phyloP scores from a whole-genome alignment of 1,140 invertebrate species.

The Anastrepha obliqua region DNA sequence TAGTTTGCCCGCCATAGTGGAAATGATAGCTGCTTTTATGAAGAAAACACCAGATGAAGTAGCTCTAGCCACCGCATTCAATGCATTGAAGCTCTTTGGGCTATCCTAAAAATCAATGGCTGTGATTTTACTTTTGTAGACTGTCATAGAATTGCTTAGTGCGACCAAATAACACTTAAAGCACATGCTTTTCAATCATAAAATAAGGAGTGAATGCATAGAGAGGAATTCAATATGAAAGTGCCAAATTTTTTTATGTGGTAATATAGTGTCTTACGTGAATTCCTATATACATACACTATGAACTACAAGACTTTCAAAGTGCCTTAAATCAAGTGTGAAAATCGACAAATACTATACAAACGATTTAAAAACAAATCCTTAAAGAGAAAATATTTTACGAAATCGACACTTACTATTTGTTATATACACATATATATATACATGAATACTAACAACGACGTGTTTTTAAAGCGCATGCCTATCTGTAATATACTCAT shows the following conservation, averaged over 20 bases:
- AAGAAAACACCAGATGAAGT: conserved; percentile 91
- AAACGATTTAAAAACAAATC: conserved; percentile 19
- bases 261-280: conserved; percentile 4
- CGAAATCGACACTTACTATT: conserved; percentile 17
- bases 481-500: conserved; percentile 30
- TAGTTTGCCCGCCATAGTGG: conserved; percentile 92
- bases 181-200: background rate
- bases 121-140: conserved; percentile 46
- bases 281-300: background rate
- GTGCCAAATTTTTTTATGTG: conserved; percentile 44
- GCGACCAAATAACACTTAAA: background rate
- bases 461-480: conserved; percentile 44
- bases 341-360: background rate
- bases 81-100: conserved; percentile 94
- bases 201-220: background rate
- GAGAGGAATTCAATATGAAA: conserved; percentile 3
- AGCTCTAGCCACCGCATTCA: conserved; percentile 93
- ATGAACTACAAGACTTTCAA: conserved; percentile 34
- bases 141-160: conserved; percentile 10
- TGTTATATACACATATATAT: background rate
- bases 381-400: conserved; percentile 10
- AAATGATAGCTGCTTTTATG: conserved; percentile 95
- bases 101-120: conserved; percentile 79
- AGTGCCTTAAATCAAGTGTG: conserved; percentile 38
- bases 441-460: conserved; percentile 10